Conservation (phyloP, 23 tunicate genomes). For the Clavelina lepadiformis region DNA sequence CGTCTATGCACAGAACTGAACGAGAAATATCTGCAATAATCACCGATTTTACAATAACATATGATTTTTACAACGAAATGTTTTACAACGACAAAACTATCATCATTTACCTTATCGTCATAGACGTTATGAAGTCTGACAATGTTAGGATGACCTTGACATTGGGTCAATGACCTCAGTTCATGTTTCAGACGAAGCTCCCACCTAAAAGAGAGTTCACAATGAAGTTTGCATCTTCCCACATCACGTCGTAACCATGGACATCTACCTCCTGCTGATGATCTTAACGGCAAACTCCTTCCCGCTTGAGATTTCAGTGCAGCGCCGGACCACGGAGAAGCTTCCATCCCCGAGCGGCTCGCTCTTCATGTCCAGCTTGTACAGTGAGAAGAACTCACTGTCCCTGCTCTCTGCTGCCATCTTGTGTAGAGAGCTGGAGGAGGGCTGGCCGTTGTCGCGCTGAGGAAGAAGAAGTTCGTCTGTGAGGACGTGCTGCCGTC, state of each 20-base stretch:
- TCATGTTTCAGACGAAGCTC: conserved; percentile 56
- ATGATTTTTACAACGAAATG: neutral
- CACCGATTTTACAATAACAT: no score
- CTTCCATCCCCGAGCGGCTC: conserved; percentile 91
- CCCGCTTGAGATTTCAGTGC: conserved; percentile 56
- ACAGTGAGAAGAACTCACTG: conserved; percentile 64
- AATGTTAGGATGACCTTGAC: conserved; percentile 85
- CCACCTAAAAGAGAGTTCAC: conserved; percentile 47
- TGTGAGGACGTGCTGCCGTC: conserved; percentile 69
- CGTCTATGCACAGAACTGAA: no score
- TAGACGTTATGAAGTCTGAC: conserved; percentile 64
- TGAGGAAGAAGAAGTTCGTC: conserved; percentile 56
- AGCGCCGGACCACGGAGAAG: conserved; percentile 73
- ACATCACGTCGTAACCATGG: neutral
- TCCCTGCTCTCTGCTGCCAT: conserved; percentile 12
- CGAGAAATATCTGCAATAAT: no score
- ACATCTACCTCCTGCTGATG: conserved; percentile 54
- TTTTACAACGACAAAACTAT: neutral
- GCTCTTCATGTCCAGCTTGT: conserved; percentile 37
- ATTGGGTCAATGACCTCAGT: conserved; percentile 37
- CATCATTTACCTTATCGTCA: conserved; percentile 62
- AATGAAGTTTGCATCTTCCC: neutral
- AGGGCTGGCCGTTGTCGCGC: conserved; percentile 36
- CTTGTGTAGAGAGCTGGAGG: conserved; percentile 18
- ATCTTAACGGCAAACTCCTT: conserved; percentile 88